Base-by-base conservation (phyloP, 2,888 invertebrate genomes). In the Orchesella flavescens region DNA sequence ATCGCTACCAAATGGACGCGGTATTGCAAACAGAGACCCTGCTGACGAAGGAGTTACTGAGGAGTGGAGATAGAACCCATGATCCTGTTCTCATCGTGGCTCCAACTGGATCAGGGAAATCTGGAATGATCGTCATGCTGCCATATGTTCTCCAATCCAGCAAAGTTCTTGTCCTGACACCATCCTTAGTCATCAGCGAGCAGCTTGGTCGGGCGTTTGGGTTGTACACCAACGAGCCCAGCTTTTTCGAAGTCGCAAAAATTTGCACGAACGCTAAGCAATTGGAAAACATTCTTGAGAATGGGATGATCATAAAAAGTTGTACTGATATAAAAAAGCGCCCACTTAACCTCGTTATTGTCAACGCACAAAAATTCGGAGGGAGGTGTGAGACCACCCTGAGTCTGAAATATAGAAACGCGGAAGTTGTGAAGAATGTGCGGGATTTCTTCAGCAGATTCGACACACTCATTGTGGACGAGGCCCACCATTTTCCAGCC, bases 401-500 rank as follows among this genome's bases (percentile, higher is more conserved):
- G 1, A 84, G 72, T 46, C 23, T 81, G 15, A 23, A 12, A 0
- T 12, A 65, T 12, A 24, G 23, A 2, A 23, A 76, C 17, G 44
- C 53, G 19, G 24, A 17, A 12, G 53, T 66, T 24, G 17, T 65
- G 1, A n/a, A 34, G 21, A 49, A 84, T 34, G 65, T 65, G 63
- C 17, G 19, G n/a, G 15, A 61, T 0, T 63, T 71, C 13, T 75
- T 80, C 13, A 15, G 46, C 10, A 1, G 24, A 21, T 81, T 81
- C 66, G 81, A 84, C 34, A 71, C 73, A 9, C 13, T 81, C 7
- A 84, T 84, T 19, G 84, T 84, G 1, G 84, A 84, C 19, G 84
- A 81, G n/a, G 83, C 83, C 13, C 83, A 83, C 34, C 83, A 84
- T 49, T 84, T 65, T 53, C 84, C 80, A 1, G 84, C 84, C 7